Evolutionary conservation across 2,797 vertebrate species (phyloP), one percentile per base, ranked within the genome.

Genomic region (Odontamblyopus rebecca): DNA sequence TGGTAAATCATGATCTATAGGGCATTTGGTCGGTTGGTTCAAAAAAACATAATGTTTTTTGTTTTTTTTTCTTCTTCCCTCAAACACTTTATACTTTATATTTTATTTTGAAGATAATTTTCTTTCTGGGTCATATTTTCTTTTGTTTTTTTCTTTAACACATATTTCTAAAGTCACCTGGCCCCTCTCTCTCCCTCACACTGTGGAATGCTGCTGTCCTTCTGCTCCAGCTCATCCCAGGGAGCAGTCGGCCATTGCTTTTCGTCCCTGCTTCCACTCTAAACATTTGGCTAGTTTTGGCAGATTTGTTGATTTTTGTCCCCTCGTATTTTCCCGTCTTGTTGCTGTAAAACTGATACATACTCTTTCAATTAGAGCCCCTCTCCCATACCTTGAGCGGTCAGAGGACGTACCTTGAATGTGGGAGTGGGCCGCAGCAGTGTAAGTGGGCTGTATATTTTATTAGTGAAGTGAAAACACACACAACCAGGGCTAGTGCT

Each of bases 361-460:
- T 90, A 90, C 90, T 89, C 85, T 91, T 93, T 90, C 90, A 92
- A 92, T 92, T 92, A 91, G 74, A 82, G 79, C 61, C 57, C 66
- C 30, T 56, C 6, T 72, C 35, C 44, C 63, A 66, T 66, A 66
- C 64, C 72, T 48, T 19, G 71, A 79, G 72, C 65, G 70, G 84
- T 74, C 82, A 60, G 74, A 82, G 77, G 59, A 74, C 84, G 30
- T 62, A 62, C 61, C 61, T 62, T 38, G 76, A 75, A 82, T 84
- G 85, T 89, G 86, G 86, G 88, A 88, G 88, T 85, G 79, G 86
- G 86, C 82, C 82, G 75, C 84, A 85, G 81, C 79, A 30, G 78
- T 89, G 88, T 91, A 91, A 92, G 91, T 92, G 90, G 83, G 83
- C 87, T 92, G 91, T 93, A 92, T 93, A 92, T 92, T 93, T 93